These are phyloP conservation scores for Intellagama lesueurii DNA, from an alignment of 2,797 vertebrate genomes.

Conservation along the genomic window DNA sequence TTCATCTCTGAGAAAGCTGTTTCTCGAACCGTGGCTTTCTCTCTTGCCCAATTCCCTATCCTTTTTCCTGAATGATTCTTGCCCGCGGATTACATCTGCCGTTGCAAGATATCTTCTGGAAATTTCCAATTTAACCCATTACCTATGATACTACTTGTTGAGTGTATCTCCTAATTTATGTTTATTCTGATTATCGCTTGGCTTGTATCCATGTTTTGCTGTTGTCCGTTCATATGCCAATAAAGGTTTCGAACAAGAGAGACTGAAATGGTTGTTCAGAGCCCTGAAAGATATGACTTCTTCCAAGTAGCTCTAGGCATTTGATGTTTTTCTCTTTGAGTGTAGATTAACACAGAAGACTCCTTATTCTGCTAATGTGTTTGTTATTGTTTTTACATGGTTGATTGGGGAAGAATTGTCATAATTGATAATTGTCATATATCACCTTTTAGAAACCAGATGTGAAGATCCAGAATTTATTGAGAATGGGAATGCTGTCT, in stretches of 20 bases:
- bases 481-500: constrained; percentile 82
- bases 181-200: too few species aligned
- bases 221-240: too few species aligned
- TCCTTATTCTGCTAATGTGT: neutral
- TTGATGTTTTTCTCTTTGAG: neutral
- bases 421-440: constrained; percentile 37
- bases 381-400: neutral
- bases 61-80: too few species aligned
- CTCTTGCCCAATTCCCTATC: too few species aligned
- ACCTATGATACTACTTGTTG: too few species aligned
- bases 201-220: too few species aligned
- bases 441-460: constrained; percentile 75
- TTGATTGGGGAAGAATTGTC: neutral
- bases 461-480: constrained; percentile 83
- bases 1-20: too few species aligned
- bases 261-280: neutral
- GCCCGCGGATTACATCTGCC: too few species aligned
- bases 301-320: neutral
- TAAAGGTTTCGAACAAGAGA: neutral
- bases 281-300: neutral
- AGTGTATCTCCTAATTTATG: too few species aligned
- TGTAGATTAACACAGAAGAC: neutral
- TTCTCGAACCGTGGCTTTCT: too few species aligned
- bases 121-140: too few species aligned
- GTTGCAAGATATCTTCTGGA: too few species aligned